Evolutionary conservation across 2,888 invertebrate species (phyloP), one percentile per base, ranked within the genome.

Genomic region (Nematopogon swammerdamellus): DNA sequence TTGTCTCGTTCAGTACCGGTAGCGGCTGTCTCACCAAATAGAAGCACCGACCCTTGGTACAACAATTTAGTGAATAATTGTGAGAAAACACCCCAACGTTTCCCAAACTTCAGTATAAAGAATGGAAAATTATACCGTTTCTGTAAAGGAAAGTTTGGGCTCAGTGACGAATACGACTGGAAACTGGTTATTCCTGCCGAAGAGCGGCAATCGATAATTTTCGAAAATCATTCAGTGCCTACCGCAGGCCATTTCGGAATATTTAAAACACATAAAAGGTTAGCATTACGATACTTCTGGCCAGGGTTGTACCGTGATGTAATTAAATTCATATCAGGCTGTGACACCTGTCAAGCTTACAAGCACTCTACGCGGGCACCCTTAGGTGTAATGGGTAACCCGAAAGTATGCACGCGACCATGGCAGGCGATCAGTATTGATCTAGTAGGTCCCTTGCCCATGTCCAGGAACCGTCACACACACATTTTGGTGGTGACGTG

Each of bases 361-460:
- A 56, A 55, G 47, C 18, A 8, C 2, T 50, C 44, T 10, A 55
- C 44, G 45, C 56, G 52, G 19, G 36, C 11, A 5, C 56, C 49
- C 10, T 47, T 50, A 16, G 60, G 56, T 1, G 47, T 44, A 50
- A 58, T 57, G 58, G 58, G 53, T 19, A 49, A 51, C 14, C 60
- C 55, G 8, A 59, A 57, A 46, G 18, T 51, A 0, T 59, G 53
- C 46, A 55, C 18, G 20, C 46, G 54, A 19, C 62, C 57, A 19
- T 60, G 56, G 50, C 60, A 56, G 48, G 53, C 25, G 18, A 43
- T 57, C 61, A 14, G 56, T 58, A 5, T 14, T 60, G 56, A 50
- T 46, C 43, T 42, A 29, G 48, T 44, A 44, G 42, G 20, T 45
- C 36, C 46, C 10, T 10, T 25, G 25, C 25, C 25, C 4, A 25